Conservation (phyloP, 2,888 invertebrate species). For the Synergus itoensis region DNA sequence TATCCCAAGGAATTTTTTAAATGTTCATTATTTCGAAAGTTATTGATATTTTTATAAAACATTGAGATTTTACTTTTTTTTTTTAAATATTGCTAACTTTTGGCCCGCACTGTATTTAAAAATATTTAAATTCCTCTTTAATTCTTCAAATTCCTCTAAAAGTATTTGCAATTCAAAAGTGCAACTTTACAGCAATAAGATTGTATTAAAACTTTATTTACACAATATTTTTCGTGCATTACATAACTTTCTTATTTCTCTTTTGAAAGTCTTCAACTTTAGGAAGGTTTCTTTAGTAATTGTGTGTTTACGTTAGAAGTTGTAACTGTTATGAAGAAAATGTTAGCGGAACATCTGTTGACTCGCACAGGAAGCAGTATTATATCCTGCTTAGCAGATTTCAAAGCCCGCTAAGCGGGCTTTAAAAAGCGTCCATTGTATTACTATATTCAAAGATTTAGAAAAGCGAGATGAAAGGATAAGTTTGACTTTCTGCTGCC, state of each 20-base stretch:
- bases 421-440: slow-evolving; percentile 15
- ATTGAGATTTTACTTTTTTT: too few relatives aligned
- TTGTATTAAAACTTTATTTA: not conserved
- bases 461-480: slow-evolving; percentile 26
- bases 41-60: too few relatives aligned
- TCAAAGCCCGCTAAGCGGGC: slow-evolving; percentile 12
- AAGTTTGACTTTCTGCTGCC: slow-evolving; percentile 19
- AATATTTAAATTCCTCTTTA: too few relatives aligned
- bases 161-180: not conserved
- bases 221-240: not conserved
- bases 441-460: slow-evolving; percentile 40
- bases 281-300: slow-evolving; percentile 2
- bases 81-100: too few relatives aligned
- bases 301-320: slow-evolving; percentile 27
- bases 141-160: too few relatives aligned
- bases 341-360: slow-evolving; percentile 16
- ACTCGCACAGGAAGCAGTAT: slow-evolving; percentile 7
- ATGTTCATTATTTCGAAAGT: too few relatives aligned
- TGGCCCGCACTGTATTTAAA: too few relatives aligned
- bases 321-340: slow-evolving; percentile 18
- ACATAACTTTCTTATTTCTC: not conserved
- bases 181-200: not conserved
- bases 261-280: not conserved
- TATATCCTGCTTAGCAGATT: slow-evolving; percentile 20
- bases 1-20: too few relatives aligned